Base-by-base conservation (phyloP, 2,888 invertebrate genomes). In the Campopleginae sp. region DNA sequence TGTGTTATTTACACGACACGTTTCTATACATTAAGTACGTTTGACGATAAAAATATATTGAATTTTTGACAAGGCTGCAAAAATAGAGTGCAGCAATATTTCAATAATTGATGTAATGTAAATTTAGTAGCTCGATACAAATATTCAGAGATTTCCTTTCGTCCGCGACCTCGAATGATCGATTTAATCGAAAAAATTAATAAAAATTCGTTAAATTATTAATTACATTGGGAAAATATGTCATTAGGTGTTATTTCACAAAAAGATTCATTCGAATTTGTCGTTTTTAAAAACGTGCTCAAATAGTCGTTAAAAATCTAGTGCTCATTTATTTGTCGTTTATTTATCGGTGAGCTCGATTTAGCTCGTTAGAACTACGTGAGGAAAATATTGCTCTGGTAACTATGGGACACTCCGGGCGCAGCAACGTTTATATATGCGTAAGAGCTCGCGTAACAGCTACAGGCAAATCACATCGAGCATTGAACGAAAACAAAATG, bases 1-100 rank as follows among this genome's bases (percentile, higher is more conserved):
- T 91, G 90, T 93, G 91, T 93, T 93, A 93, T 92, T 93, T 90
- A 93, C 92, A 92, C 88, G 88, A 89, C 88, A 89, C 87, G 83
- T 83, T 78, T 83, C 81, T 79, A 79, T 80, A 76, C 48, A 81
- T 81, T 79, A 65, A 80, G 82, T 85, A 85, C 70, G 48, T 78
- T 83, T 66, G 65, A 68, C 66, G 68, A 61, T 48, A 78, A 74
- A 66, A 71, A 48, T 38, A 75, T 8, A 86, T 82, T 84, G 80
- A 23, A 3, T 77, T 85, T 79, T 86, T 84, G 61, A 81, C 84
- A 74, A 75, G 74, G 85, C 82, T 86, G 82, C 82, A 38, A 61
- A 27, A 84, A 84, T 75, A 61, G 51, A 72, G n/a, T 75, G 75
- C 46, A 63, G 63, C 63, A 33, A 48, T 7, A 38, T 48, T 48